These are phyloP conservation scores for Melanostigma gelatinosum DNA, from an alignment of 2,113 vertebrate species.

Conservation along the genomic window DNA sequence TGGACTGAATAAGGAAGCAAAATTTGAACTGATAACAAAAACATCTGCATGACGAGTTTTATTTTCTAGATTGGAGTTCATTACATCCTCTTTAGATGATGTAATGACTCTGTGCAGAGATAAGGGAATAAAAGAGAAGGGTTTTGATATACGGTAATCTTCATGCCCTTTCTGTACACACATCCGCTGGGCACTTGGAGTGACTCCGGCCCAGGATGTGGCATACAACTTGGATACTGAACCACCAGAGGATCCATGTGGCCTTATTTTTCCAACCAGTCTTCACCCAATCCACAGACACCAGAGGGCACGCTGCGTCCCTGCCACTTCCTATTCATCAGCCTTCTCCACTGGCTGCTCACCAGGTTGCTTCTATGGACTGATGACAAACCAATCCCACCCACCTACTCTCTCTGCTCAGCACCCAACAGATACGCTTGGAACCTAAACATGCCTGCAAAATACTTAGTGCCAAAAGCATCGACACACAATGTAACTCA, in stretches of 20 bases:
- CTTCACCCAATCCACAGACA: slow-evolving; percentile 40
- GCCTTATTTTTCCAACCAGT: slow-evolving; percentile 21
- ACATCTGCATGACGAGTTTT: not conserved
- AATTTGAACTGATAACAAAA: not conserved
- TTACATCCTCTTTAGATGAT: slow-evolving; percentile 13
- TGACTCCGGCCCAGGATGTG: slow-evolving; percentile 16
- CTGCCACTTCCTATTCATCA: slow-evolving; percentile 80
- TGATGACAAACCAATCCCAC: slow-evolving; percentile 39
- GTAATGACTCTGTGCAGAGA: slow-evolving; percentile 28
- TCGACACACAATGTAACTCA: not conserved
- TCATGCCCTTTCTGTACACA: slow-evolving; percentile 8
- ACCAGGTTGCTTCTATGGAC: slow-evolving; percentile 47
- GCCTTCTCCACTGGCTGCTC: slow-evolving; percentile 57
- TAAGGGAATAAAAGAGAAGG: slow-evolving; percentile 39
- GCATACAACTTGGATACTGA: slow-evolving; percentile 7
- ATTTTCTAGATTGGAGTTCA: slow-evolving; percentile 21
- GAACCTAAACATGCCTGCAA: slow-evolving; percentile 30
- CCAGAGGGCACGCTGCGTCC: slow-evolving; percentile 57
- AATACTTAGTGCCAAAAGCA: not conserved
- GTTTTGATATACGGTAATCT: slow-evolving; percentile 39
- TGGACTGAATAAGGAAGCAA: not conserved
- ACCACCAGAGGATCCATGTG: slow-evolving; percentile 30
- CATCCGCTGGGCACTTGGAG: slow-evolving; percentile 4
- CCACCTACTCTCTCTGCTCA: slow-evolving; percentile 19
- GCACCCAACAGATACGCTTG: slow-evolving; percentile 26